Evolutionary conservation across 2,113 vertebrate species (phyloP).

Genomic region (Centropus bengalensis): DNA sequence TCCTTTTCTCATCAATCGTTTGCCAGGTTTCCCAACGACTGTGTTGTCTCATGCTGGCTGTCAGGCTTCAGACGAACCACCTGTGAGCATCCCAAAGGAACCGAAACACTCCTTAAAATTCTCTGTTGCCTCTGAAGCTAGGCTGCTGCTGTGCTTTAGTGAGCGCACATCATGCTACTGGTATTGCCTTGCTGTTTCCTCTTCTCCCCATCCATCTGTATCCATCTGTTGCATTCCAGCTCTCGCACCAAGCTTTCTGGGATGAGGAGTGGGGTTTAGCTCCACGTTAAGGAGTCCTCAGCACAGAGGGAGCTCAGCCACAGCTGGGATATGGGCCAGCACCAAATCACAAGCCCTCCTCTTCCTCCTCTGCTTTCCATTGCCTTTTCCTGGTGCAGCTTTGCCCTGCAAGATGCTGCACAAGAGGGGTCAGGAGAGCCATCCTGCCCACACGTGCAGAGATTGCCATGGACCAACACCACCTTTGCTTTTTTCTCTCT

Average conservation of each 20-base stretch:
- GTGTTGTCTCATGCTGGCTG: not conserved
- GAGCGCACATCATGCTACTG: not conserved
- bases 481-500: not conserved
- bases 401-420: not conserved
- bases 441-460: not conserved
- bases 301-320: not conserved
- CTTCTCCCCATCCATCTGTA: conserved; percentile 49
- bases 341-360: not conserved
- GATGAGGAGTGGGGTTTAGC: not conserved
- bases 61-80: conserved; percentile 24
- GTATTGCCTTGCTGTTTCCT: not conserved
- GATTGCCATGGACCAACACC: not conserved
- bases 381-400: not conserved
- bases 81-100: conserved; percentile 45
- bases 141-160: conserved; percentile 48
- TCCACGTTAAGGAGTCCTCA: not conserved
- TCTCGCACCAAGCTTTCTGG: not conserved
- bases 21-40: not conserved
- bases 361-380: not conserved
- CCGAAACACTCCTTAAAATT: not conserved
- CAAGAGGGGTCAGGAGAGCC: not conserved
- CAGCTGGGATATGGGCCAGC: rapidly evolving
- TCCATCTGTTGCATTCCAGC: not conserved
- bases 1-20: not conserved
- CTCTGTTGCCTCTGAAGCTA: not conserved